Percentiles rank a stretch among this genome's conserved stretches.
phyloP scores from a whole-genome alignment of 2,113 vertebrate species.

The Osmerus mordax region DNA sequence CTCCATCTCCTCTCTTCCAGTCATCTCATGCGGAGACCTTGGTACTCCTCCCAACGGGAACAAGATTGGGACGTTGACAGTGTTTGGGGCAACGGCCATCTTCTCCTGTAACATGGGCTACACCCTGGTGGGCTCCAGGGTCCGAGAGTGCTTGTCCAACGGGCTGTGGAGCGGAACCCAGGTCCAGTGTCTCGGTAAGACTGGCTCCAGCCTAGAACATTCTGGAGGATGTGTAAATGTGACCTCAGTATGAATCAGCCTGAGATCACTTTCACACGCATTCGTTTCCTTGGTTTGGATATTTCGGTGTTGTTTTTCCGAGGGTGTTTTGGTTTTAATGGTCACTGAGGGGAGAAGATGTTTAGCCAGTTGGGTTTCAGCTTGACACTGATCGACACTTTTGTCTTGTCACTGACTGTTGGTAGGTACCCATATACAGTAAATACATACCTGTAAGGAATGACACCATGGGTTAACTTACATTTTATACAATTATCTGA shows the following conservation, averaged over 20 bases:
- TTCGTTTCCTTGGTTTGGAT: neutral
- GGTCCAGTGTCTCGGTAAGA: conserved; percentile 89
- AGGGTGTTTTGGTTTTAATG: no score
- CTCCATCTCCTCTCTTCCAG: conserved; percentile 53
- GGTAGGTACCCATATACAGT: no score
- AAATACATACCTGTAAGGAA: no score
- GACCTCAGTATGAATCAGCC: no score
- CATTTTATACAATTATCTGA: no score
- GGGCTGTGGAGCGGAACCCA: conserved; percentile 95
- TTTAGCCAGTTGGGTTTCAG: no score
- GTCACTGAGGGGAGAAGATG: no score
- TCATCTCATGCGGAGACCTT: conserved; percentile 94
- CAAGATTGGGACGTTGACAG: conserved; percentile 90
- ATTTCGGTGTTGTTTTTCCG: no score
- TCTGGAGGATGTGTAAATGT: no score
- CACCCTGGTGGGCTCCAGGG: conserved; percentile 91
- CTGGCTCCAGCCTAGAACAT: neutral
- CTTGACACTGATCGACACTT: no score
- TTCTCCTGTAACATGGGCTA: conserved; percentile 98
- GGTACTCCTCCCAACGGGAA: conserved; percentile 89
- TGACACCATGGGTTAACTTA: no score
- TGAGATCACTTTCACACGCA: neutral
- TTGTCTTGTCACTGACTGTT: no score
- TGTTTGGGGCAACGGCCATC: conserved; percentile 91
- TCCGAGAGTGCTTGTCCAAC: conserved; percentile 94